These are phyloP conservation scores for Bombus polaris DNA, from an alignment of 1,140 invertebrate species.

Conservation along the genomic window DNA sequence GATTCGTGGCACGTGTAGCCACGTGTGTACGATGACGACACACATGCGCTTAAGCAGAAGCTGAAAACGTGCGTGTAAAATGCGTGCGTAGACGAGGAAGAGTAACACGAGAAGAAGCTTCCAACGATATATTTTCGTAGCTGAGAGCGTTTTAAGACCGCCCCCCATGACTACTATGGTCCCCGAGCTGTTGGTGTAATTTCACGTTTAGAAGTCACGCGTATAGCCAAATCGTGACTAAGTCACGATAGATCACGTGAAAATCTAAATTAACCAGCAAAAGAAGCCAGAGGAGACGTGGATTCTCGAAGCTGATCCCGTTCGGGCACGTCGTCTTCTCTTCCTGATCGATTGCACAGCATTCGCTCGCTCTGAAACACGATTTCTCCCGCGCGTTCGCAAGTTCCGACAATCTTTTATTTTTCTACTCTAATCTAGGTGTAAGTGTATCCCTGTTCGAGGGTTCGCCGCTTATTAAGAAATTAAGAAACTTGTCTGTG, in stretches of 20 bases:
- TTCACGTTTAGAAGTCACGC: background rate
- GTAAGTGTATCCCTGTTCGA: slow-evolving; percentile 8
- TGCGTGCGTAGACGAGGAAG: slow-evolving; percentile 45
- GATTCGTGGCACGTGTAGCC: background rate
- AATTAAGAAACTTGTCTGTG: background rate
- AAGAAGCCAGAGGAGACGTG: background rate
- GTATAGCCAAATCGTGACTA: background rate
- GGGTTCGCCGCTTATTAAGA: background rate
- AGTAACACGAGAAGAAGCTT: slow-evolving; percentile 42
- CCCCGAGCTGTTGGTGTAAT: background rate
- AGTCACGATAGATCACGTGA: background rate
- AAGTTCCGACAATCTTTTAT: slow-evolving; percentile 60
- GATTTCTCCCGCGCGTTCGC: background rate
- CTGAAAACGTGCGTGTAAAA: slow-evolving; percentile 51
- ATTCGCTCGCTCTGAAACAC: slow-evolving; percentile 1
- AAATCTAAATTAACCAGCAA: background rate
- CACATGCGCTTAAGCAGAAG: background rate
- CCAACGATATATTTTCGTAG: slow-evolving; percentile 72
- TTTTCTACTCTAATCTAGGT: slow-evolving; percentile 53
- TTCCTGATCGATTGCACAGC: slow-evolving; percentile 5
- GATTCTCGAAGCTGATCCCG: background rate
- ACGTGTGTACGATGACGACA: background rate
- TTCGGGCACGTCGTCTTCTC: slow-evolving; percentile 21
- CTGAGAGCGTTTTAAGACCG: slow-evolving; percentile 66
- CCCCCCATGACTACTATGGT: background rate